These are phyloP conservation scores for Diogma glabrata DNA, from an alignment of 2,888 invertebrate genomes.

Conservation along the genomic window DNA sequence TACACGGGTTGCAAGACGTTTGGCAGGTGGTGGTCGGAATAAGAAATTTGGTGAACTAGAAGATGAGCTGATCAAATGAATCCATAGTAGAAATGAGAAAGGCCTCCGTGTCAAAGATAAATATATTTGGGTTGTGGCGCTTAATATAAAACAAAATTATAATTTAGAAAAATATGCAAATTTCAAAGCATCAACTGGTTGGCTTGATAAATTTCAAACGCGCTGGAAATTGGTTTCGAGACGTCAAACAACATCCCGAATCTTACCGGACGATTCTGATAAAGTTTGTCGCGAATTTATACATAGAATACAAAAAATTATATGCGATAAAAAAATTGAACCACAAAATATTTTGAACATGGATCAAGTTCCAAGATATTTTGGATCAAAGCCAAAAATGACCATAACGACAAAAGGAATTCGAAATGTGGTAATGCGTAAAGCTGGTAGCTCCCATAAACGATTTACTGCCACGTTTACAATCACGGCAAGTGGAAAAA, in stretches of 20 bases:
- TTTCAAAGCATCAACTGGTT: constrained; percentile 4
- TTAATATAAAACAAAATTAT: not conserved
- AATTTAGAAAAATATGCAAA: not conserved
- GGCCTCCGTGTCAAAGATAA: constrained; percentile 1
- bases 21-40: constrained; percentile 2
- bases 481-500: constrained; percentile 4
- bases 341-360: constrained; percentile 1
- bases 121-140: not conserved
- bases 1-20: not conserved
- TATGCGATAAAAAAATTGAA: not conserved
- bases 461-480: constrained; percentile 2
- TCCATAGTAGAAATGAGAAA: not conserved
- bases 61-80: not conserved
- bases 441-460: constrained; percentile 6
- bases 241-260: not conserved
- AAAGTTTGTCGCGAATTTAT: not conserved
- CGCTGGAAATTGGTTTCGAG: constrained; percentile 6
- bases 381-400: not conserved
- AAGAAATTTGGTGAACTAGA: constrained; percentile 2
- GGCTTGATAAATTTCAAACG: not conserved
- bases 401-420: not conserved
- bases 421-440: not conserved
- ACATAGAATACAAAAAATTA: constrained; percentile 4
- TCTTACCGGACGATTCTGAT: not conserved
- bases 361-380: constrained; percentile 5